A percentile compares a stretch with the other conserved stretches of the same genome.
Conservation (phyloP, 2,113 vertebrate species). For the Onychostruthus taczanowskii region DNA sequence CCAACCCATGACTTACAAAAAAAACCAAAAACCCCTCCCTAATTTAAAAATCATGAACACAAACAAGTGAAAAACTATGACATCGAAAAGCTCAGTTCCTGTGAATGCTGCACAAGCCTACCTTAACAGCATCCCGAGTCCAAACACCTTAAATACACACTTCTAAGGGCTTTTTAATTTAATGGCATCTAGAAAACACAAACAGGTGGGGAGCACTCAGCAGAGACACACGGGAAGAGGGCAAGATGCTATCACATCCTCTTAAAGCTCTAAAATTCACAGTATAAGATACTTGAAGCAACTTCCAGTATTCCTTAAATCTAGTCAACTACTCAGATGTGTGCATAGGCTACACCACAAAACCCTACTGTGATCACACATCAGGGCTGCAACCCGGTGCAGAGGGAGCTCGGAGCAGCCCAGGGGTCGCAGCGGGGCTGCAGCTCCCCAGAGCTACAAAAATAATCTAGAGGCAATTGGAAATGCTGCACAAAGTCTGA, state of each 20-base stretch:
- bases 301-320: slow-evolving; percentile 62
- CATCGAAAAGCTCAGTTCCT: neutral
- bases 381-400: neutral
- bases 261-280: slow-evolving; percentile 71
- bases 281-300: slow-evolving; percentile 70
- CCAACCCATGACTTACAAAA: neutral
- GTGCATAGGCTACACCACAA: slow-evolving; percentile 23
- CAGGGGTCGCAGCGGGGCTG: fast-evolving
- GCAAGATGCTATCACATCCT: slow-evolving; percentile 44
- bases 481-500: slow-evolving; percentile 6
- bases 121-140: slow-evolving; percentile 10
- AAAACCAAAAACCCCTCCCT: neutral
- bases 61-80: slow-evolving; percentile 39
- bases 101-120: slow-evolving; percentile 31
- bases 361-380: neutral
- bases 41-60: slow-evolving; percentile 44
- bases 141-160: slow-evolving; percentile 10
- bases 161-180: slow-evolving; percentile 41
- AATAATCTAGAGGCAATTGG: neutral
- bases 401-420: neutral
- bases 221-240: neutral
- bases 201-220: neutral
- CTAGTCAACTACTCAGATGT: slow-evolving; percentile 36
- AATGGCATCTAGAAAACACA: slow-evolving; percentile 20
- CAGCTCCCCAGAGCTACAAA: neutral